phyloP scores from a whole-genome alignment of 2,888 invertebrate species.

The Eurois occulta region DNA sequence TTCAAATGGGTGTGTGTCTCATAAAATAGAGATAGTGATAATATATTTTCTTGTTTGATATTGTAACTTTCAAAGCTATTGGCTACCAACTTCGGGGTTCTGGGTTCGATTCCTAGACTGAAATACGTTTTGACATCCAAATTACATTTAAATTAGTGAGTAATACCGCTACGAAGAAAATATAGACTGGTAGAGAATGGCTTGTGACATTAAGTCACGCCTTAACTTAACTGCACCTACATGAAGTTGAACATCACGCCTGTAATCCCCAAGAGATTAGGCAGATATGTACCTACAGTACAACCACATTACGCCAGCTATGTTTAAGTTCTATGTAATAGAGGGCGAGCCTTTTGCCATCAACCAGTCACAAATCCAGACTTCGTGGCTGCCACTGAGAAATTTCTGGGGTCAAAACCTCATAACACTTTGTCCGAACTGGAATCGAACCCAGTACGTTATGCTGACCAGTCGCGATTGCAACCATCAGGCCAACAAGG shows the following conservation, averaged over 20 bases:
- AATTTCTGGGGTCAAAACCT: neutral
- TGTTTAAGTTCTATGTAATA: neutral
- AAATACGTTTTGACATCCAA: neutral
- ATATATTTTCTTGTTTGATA: neutral
- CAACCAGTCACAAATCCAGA: neutral
- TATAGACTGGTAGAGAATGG: neutral
- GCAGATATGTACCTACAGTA: neutral
- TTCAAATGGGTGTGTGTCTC: too few relatives aligned
- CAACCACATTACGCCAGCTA: neutral
- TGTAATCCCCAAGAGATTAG: accelerated
- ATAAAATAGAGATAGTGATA: neutral
- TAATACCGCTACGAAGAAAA: neutral
- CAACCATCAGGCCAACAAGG: neutral
- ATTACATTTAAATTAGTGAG: neutral
- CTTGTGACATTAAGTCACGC: neutral
- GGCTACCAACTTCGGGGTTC: neutral
- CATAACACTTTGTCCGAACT: neutral
- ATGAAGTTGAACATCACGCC: neutral
- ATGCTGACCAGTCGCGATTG: neutral
- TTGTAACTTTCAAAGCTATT: neutral
- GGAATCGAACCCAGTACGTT: neutral
- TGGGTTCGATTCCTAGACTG: neutral
- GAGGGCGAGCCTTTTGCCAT: neutral
- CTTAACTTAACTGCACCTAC: too few relatives aligned
- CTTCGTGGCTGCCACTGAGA: neutral